Evolutionary conservation across 1,140 invertebrate genomes (phyloP), one percentile per base, ranked within the genome.

Genomic region (Drosophila navojoa): DNA sequence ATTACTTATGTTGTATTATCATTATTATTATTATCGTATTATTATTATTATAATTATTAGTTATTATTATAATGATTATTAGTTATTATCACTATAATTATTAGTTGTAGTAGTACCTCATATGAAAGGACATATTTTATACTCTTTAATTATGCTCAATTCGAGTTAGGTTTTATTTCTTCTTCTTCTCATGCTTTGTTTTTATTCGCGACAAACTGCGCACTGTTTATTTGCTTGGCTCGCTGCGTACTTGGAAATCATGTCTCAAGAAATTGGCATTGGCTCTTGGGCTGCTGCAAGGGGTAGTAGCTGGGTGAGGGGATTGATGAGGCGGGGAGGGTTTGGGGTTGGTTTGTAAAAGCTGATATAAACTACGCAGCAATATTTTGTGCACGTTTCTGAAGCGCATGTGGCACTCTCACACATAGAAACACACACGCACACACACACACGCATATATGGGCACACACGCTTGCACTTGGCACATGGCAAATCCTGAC

Each of bases 291-390:
- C 27, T 52, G 10, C 27, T 9, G 52, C 29, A 22, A 68, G 57
- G 50, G 52, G 29, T 58, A 38, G 35, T 11, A 38, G 35, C 35
- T 38, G 4, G 35, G 11, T 38, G 35, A 11, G 35, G 35, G 35
- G 35, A 2, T 13, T 38, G 5, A 3, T 66, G 40, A 2, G 49
- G 15, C 6, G 5, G 5, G 16, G 10, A n/a, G n/a, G 52, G 11
- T 9, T 40, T 73, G 66, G 64, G 55, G 54, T 32, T 29, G 64
- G 59, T 16, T 27, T 9, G 29, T 19, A 25, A 50, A 32, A 50
- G 47, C 49, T 54, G 59, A 57, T 79, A 59, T 76, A 79, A 89
- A 87, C 84, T 87, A 89, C 82, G 84, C 82, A 89, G 79, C 82
- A 76, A 81, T 59, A 69, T 78, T 79, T 64, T 52, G 54, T 42